phyloP scores from a whole-genome alignment of 2,797 vertebrate genomes.

The Simalia tracyae region DNA sequence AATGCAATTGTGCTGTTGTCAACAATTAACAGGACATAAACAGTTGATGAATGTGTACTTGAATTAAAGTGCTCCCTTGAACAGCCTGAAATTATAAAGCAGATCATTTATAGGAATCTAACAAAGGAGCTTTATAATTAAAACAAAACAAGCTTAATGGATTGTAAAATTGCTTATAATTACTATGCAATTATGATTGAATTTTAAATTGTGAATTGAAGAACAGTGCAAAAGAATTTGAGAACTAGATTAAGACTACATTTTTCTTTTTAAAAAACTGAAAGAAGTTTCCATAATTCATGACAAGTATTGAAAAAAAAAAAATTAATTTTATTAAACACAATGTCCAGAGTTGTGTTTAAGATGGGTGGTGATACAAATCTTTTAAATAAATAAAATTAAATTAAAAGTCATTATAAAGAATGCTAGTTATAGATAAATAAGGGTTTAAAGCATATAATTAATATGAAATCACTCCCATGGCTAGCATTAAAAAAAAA shows the following conservation, averaged over 20 bases:
- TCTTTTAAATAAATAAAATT: neutral
- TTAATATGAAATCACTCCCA: neutral
- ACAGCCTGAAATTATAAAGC: constrained; percentile 83
- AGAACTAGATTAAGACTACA: constrained; percentile 44
- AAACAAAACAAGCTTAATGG: constrained; percentile 87
- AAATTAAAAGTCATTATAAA: neutral
- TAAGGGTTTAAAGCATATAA: neutral
- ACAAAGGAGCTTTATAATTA: constrained; percentile 88
- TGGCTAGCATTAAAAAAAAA: neutral
- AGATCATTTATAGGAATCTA: constrained; percentile 83
- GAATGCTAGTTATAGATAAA: neutral
- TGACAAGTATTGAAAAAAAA: neutral
- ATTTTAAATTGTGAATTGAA: constrained; percentile 74
- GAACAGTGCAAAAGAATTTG: constrained; percentile 61
- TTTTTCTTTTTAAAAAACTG: neutral
- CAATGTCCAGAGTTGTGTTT: no score
- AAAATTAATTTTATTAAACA: neutral
- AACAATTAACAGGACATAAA: constrained; percentile 84
- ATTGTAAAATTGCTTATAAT: constrained; percentile 92
- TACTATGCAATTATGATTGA: constrained; percentile 77
- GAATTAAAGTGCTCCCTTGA: constrained; percentile 82
- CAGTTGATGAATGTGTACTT: constrained; percentile 84
- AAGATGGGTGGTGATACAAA: neutral
- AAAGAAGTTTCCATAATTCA: neutral
- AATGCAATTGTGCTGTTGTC: constrained; percentile 86